A percentile compares a stretch with the other conserved stretches of the same genome.
These are phyloP conservation scores for Drosophila varians DNA, from an alignment of 1,140 invertebrate genomes.

Conservation along the genomic window DNA sequence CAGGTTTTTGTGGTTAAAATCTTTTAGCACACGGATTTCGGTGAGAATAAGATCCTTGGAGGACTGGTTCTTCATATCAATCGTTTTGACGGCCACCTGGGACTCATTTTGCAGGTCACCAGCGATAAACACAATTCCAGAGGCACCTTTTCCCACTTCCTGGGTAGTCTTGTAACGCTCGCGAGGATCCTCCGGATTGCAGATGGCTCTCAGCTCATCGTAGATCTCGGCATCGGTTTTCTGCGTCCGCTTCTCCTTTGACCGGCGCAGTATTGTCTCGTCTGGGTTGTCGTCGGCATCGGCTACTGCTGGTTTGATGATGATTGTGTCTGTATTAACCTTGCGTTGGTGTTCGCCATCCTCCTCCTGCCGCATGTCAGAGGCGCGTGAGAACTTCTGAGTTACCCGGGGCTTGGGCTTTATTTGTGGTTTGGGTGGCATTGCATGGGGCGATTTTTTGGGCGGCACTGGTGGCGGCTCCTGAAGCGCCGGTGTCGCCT, in stretches of 20 bases:
- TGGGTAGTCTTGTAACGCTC: slow-evolving; percentile 91
- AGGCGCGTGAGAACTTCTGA: slow-evolving; percentile 71
- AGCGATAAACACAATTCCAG: slow-evolving; percentile 96
- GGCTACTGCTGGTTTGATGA: slow-evolving; percentile 62
- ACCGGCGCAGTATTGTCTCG: slow-evolving; percentile 84
- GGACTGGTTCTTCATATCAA: slow-evolving; percentile 96
- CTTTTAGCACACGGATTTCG: slow-evolving; percentile 96
- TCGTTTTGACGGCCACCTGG: slow-evolving; percentile 97
- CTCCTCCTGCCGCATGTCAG: slow-evolving; percentile 68
- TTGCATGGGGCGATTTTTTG: slow-evolving; percentile 71
- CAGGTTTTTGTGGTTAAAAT: slow-evolving; percentile 97
- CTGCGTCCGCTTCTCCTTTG: slow-evolving; percentile 86
- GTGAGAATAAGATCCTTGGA: slow-evolving; percentile 98
- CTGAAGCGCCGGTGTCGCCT: slow-evolving; percentile 62
- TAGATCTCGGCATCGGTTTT: slow-evolving; percentile 93
- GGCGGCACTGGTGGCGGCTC: slow-evolving; percentile 83
- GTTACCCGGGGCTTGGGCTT: slow-evolving; percentile 78
- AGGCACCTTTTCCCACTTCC: slow-evolving; percentile 95
- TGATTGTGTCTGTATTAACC: slow-evolving; percentile 84
- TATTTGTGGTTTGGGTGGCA: slow-evolving; percentile 82
- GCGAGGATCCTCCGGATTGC: slow-evolving; percentile 90
- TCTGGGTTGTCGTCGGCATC: slow-evolving; percentile 72
- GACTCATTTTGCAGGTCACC: slow-evolving; percentile 90
- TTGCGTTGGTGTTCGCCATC: slow-evolving; percentile 47
- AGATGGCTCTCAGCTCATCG: slow-evolving; percentile 91